Conservation (phyloP, 2,888 invertebrate species). For the Troides oblongomaculatus region DNA sequence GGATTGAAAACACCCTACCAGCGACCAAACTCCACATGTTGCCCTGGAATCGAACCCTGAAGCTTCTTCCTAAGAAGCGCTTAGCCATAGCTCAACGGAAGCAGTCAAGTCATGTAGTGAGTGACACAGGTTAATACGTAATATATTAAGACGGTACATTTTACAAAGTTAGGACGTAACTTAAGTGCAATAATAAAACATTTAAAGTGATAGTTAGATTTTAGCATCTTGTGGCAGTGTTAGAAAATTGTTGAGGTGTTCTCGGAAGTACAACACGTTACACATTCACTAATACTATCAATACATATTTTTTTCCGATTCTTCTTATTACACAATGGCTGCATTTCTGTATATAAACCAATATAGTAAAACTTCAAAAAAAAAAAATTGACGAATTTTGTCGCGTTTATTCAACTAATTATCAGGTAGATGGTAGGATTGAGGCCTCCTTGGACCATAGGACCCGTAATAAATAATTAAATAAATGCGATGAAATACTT, state of each 20-base stretch:
- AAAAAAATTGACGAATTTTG: no score
- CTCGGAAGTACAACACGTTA: slow-evolving; percentile 1
- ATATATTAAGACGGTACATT: slow-evolving; percentile 14
- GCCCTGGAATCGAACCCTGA: no score
- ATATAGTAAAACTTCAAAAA: not conserved
- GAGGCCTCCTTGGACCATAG: no score
- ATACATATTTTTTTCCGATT: slow-evolving; percentile 13
- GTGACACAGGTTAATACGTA: slow-evolving; percentile 12
- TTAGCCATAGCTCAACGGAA: no score
- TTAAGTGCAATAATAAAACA: slow-evolving; percentile 15
- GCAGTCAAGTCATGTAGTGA: not conserved
- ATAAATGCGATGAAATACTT: no score
- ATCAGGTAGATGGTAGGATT: no score
- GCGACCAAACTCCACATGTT: no score
- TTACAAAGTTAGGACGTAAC: slow-evolving; percentile 10
- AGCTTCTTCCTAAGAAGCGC: no score
- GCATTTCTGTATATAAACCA: slow-evolving; percentile 7
- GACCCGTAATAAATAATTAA: no score
- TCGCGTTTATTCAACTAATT: no score
- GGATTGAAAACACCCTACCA: no score
- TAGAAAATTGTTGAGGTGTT: slow-evolving; percentile 19
- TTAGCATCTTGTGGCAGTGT: slow-evolving; percentile 29
- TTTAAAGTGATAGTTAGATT: slow-evolving; percentile 15
- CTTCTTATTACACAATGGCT: slow-evolving; percentile 9
- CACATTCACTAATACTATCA: slow-evolving; percentile 7